Base-by-base conservation (phyloP, 2,888 invertebrate genomes). In the Drosophila aldrichi region DNA sequence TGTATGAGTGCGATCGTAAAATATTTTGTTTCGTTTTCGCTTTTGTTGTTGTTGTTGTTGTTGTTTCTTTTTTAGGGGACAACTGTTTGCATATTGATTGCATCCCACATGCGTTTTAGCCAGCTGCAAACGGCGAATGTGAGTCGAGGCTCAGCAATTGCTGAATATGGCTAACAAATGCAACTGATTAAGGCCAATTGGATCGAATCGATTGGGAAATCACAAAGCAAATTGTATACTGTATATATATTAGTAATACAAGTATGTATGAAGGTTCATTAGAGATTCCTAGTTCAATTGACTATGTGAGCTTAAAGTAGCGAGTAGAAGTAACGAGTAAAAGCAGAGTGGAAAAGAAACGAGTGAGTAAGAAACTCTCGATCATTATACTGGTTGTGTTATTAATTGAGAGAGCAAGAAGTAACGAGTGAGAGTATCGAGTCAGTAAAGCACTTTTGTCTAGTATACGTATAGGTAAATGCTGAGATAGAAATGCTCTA, bases 1-100 rank as follows among this genome's bases (percentile, higher is more conserved):
- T 56, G 74, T 52, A 59, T 63, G 78, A 57, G 34, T 57, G 61
- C 54, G 61, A 61, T 69, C 79, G 66, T 70, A 65, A 70, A 70
- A 67, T 71, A 44, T 52, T 58, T 60, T 38, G 29, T 54, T 18
- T 49, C 8, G 16, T 10, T 48, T 14, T 29, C 10, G 29, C 1
- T n/a, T 25, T 10, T 29, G 4, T 10, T 41, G n/a, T 29, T 25
- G 25, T 5, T n/a, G 6, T 10, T 29, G 4, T 10, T 41, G n/a
- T 29, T 25, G 25, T 5, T 18, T 32, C 9, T 3, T 46, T 14
- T 52, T 52, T 38, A 52, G 40, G 56, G 41, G 43, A n/a, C 54
- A 46, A 16, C 54, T 25, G 38, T 16, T 22, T 52, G 80, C 74
- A 77, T 79, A 62, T 68, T 65, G 67, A 79, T 72, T 40, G 64